Conservation (phyloP, 2,797 vertebrate species). For the Gymnopithys bicolor region DNA sequence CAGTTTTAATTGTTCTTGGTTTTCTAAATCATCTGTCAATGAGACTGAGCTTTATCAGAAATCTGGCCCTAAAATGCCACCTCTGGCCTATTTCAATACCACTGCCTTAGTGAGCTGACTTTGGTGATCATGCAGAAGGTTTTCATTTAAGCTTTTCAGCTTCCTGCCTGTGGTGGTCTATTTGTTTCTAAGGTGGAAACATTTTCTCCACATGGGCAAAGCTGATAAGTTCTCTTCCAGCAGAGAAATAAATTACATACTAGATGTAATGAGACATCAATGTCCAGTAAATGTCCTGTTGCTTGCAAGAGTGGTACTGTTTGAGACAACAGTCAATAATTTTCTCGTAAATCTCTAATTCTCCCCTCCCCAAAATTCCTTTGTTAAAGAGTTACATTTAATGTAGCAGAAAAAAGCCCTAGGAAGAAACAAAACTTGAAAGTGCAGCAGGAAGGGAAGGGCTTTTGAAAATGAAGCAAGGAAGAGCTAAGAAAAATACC, state of each 20-base stretch:
- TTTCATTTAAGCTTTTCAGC: slow-evolving; percentile 76
- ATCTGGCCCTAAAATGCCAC: neutral
- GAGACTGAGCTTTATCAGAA: neutral
- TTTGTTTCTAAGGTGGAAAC: slow-evolving; percentile 74
- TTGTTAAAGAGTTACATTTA: slow-evolving; percentile 22
- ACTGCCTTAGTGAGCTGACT: slow-evolving; percentile 13
- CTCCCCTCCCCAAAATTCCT: neutral
- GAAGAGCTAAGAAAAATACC: neutral
- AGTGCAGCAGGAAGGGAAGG: neutral
- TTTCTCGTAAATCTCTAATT: slow-evolving; percentile 76
- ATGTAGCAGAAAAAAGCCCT: neutral
- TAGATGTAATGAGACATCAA: slow-evolving; percentile 77
- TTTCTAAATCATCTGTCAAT: neutral
- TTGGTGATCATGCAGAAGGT: slow-evolving; percentile 35
- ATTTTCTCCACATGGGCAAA: slow-evolving; percentile 79
- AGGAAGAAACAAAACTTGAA: neutral
- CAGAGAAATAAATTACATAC: slow-evolving; percentile 82
- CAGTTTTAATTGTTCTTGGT: neutral
- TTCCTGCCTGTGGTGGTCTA: slow-evolving; percentile 71
- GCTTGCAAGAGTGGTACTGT: slow-evolving; percentile 51
- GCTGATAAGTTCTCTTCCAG: slow-evolving; percentile 79
- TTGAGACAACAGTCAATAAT: slow-evolving; percentile 65
- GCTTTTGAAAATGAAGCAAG: neutral
- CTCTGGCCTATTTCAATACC: neutral
- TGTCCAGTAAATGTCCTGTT: slow-evolving; percentile 72